A percentile compares a stretch with the other conserved stretches of the same genome.
Conservation (phyloP, 2,113 vertebrate species). For the Serilophus lunatus region DNA sequence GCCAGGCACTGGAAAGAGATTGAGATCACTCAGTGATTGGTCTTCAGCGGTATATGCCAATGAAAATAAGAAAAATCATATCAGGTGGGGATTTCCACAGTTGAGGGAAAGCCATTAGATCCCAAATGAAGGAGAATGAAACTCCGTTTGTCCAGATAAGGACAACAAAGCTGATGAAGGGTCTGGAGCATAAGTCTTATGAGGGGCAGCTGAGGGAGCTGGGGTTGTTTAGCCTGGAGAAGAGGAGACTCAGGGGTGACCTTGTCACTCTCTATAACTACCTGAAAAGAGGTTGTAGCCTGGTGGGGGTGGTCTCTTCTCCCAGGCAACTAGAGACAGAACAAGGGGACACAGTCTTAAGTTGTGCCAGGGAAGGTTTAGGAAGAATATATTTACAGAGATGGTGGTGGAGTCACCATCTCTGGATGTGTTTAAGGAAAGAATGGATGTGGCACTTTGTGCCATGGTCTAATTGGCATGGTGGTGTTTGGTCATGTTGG, state of each 20-base stretch:
- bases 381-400: neutral
- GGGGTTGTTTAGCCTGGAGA: neutral
- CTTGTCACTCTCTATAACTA: neutral
- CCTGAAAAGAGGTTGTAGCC: neutral
- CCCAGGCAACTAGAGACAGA: neutral
- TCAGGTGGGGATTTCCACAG: neutral
- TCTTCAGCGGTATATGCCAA: neutral
- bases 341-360: neutral
- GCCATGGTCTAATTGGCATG: neutral
- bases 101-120: neutral
- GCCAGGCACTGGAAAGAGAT: neutral
- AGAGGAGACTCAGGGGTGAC: neutral
- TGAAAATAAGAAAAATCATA: neutral
- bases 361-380: neutral
- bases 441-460: neutral
- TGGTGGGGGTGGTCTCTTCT: neutral
- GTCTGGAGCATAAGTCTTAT: neutral
- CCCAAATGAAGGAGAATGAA: neutral
- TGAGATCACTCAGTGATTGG: neutral
- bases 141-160: neutral
- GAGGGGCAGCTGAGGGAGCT: neutral
- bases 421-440: neutral
- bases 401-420: neutral
- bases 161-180: neutral
- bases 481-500: neutral